Conservation (phyloP, 2,113 vertebrate genomes). For the Anas platyrhynchos region DNA sequence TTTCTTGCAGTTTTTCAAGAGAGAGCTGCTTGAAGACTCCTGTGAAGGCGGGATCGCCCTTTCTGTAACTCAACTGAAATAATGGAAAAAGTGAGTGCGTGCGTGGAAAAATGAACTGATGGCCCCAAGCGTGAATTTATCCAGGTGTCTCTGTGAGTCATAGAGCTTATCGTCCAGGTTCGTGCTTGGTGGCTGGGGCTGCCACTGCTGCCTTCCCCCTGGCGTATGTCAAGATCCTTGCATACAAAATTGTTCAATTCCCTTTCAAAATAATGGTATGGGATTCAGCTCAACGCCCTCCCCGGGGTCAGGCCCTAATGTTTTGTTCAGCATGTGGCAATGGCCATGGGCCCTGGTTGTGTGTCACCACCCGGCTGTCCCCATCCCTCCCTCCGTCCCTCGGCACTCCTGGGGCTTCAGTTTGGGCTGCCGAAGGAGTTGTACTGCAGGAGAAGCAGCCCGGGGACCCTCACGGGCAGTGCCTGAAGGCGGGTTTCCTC, state of each 20-base stretch:
- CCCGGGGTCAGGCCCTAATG: not conserved
- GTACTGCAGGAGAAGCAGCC: not conserved
- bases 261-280: not conserved
- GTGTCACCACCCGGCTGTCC: accelerated
- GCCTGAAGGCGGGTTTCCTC: not conserved
- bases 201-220: not conserved
- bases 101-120: not conserved
- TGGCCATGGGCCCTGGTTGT: not conserved
- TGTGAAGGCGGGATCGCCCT: not conserved
- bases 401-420: not conserved
- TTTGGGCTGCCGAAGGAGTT: not conserved
- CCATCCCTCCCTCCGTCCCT: not conserved
- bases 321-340: accelerated
- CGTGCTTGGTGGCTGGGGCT: not conserved
- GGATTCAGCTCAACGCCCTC: not conserved
- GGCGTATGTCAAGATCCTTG: not conserved
- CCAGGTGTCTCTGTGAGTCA: not conserved
- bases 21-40: not conserved
- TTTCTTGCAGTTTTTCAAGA: not conserved
- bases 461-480: accelerated
- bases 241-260: not conserved
- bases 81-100: not conserved
- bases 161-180: not conserved
- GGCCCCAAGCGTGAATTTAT: not conserved
- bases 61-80: not conserved